A percentile compares a stretch with the other conserved stretches of the same genome.
Evolutionary conservation across 2,113 vertebrate genomes (phyloP).

Genomic region (Cyprinodon variegatus): DNA sequence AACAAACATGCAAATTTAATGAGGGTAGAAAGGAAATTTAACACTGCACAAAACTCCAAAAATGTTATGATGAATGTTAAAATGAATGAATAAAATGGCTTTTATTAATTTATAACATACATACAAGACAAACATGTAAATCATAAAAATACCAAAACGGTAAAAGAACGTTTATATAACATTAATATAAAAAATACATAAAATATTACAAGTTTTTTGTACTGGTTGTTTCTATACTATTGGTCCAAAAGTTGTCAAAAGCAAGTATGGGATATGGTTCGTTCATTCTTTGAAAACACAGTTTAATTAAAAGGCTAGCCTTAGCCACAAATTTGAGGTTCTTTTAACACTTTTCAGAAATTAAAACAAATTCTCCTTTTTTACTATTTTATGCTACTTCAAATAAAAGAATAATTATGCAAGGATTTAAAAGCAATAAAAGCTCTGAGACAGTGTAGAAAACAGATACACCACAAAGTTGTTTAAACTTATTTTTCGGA

Average conservation of each 20-base stretch:
- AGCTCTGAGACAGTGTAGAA: not conserved
- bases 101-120: not conserved
- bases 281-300: too few species aligned
- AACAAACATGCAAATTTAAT: too few species aligned
- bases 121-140: not conserved
- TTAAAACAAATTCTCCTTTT: too few species aligned
- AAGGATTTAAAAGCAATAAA: not conserved
- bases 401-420: not conserved
- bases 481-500: slow-evolving; percentile 7
- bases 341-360: not conserved
- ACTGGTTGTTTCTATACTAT: not conserved
- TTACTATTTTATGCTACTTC: too few species aligned
- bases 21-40: too few species aligned
- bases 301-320: too few species aligned
- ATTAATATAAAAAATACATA: too few species aligned
- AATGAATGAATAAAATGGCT: too few species aligned
- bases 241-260: not conserved
- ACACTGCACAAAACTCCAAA: too few species aligned
- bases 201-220: not conserved
- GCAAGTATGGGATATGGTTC: not conserved
- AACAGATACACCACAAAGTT: slow-evolving; percentile 26
- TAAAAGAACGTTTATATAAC: too few species aligned
- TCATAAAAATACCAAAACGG: not conserved
- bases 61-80: too few species aligned
- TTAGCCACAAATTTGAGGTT: not conserved